Evolutionary conservation across 30 jellyfish, hydroid and myxozoan species (phyloP).

Genomic region (Rhopilema esculentum): DNA sequence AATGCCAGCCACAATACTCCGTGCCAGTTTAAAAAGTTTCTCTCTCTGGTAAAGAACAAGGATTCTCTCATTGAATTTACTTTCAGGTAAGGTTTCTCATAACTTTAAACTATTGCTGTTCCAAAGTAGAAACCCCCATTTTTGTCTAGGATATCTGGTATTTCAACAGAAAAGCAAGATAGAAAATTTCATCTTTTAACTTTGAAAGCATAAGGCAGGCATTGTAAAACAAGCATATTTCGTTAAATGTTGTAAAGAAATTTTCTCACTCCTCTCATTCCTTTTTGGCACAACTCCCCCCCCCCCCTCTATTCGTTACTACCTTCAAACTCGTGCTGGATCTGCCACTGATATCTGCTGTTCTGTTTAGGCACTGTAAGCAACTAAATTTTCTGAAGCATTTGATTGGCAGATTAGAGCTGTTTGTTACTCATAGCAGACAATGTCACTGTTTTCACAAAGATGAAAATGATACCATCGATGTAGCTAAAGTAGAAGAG

Average conservation of each 20-base stretch:
- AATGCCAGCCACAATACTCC: conserved; percentile 1
- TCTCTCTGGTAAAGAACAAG: conserved; percentile 5
- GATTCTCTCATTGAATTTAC: conserved; percentile 1
- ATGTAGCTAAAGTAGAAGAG: conserved; percentile 21
- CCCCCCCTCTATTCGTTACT: not conserved
- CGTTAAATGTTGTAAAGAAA: not conserved
- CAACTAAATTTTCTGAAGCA: conserved; percentile 10
- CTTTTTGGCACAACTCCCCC: conserved; percentile 15
- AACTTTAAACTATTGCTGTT: not conserved
- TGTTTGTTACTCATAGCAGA: conserved; percentile 19
- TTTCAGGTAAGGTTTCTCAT: not conserved
- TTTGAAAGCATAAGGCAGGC: not conserved
- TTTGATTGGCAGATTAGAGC: conserved; percentile 14
- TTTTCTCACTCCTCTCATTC: not conserved
- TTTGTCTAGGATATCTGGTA: not conserved
- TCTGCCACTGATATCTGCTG: conserved; percentile 14
- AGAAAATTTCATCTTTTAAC: not conserved
- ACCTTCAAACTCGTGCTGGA: not conserved
- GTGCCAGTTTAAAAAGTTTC: not conserved
- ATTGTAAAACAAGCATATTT: not conserved
- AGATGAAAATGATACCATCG: not conserved
- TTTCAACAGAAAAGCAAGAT: conserved; percentile 9
- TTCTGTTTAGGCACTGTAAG: conserved; percentile 23
- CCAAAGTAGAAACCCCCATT: not conserved
- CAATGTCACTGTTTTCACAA: conserved; percentile 19